These are phyloP conservation scores for Muscina levida DNA, from an alignment of 2,888 invertebrate species.

Conservation along the genomic window DNA sequence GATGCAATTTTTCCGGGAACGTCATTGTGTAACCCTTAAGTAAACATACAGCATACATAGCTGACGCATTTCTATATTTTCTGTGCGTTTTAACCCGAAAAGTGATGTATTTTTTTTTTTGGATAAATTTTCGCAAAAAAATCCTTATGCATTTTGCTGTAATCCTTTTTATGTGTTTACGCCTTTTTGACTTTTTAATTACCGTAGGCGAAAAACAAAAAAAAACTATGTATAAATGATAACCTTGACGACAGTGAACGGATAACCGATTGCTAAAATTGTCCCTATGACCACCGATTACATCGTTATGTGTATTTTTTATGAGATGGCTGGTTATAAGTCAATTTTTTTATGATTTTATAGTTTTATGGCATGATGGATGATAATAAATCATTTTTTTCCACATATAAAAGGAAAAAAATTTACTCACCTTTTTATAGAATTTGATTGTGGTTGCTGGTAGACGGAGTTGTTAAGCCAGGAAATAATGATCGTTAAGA, in stretches of 20 bases:
- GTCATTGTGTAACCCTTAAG: constrained; percentile 51
- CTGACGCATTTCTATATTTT: background rate
- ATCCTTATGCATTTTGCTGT: constrained; percentile 31
- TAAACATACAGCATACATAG: constrained; percentile 2
- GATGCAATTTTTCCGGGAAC: constrained; percentile 43
- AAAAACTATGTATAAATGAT: constrained; percentile 26
- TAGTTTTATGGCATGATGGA: constrained; percentile 7
- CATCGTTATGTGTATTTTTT: constrained; percentile 14
- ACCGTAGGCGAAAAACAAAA: constrained; percentile 2
- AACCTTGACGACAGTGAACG: constrained; percentile 42
- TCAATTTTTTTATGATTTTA: constrained; percentile 26
- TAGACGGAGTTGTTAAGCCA: background rate
- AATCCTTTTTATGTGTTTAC: constrained; percentile 43
- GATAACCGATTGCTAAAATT: background rate
- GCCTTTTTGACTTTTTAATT: constrained; percentile 48
- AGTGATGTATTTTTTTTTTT: constrained; percentile 28
- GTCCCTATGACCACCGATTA: constrained; percentile 15
- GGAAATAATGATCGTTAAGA: too few species aligned
- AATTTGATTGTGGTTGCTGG: background rate
- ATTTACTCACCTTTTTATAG: constrained; percentile 17
- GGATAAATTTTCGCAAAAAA: constrained; percentile 34
- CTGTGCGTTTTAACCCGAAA: constrained; percentile 31
- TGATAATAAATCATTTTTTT: constrained; percentile 15
- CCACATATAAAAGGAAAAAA: background rate
- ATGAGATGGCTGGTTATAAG: constrained; percentile 41